Base-by-base conservation (phyloP, 2,113 vertebrate species). In the Pleuronectes platessa region DNA sequence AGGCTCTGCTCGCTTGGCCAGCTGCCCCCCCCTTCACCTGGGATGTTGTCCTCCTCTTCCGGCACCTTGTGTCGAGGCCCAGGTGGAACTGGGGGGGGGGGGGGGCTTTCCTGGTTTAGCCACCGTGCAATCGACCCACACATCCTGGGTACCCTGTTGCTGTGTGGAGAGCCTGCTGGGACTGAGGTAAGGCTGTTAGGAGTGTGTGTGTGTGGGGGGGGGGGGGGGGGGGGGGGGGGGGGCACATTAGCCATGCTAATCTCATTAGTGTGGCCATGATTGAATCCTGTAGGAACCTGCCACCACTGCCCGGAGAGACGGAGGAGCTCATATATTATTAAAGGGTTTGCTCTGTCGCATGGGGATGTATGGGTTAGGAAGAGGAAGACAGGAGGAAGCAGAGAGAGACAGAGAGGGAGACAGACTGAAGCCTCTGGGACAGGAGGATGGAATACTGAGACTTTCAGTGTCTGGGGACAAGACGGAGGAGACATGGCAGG, bases 171-270 rank as follows among this genome's bases (percentile, higher is more conserved):
- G 51, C 61, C 68, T 45, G 71, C 68, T 62, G 59, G 69, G 27
- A 64, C 60, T 13, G 68, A 8, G 21, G 61, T 40, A 2, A 31
- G 26, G 54, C 21, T 13, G 40, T 17, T 14, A n/a, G 10, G n/a
- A 61, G 55, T n/a, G n/a, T n/a, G n/a, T n/a, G 26, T 2, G 26
- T 2, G 26, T 2, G 26, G 26, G 26, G 26, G 26, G 26, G 26
- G 26, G 2, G 26, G 26, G 26, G 26, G 3, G 2, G 26, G 31
- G 55, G 53, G 27, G 61, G 66, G 11, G 68, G 64, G 24, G n/a
- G 78, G 81, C 68, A 79, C 87, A 88, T 91, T 89, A 90, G 79
- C 86, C 84, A 75, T 85, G 86, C 79, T 90, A 90, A 91, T 90
- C 91, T 87, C 69, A 88, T 91, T 91, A 90, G 81, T 10, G 77